Percentiles rank a stretch among this genome's conserved stretches.
Evolutionary conservation across 2,888 invertebrate genomes (phyloP).

Genomic region (Netelia virgata): DNA sequence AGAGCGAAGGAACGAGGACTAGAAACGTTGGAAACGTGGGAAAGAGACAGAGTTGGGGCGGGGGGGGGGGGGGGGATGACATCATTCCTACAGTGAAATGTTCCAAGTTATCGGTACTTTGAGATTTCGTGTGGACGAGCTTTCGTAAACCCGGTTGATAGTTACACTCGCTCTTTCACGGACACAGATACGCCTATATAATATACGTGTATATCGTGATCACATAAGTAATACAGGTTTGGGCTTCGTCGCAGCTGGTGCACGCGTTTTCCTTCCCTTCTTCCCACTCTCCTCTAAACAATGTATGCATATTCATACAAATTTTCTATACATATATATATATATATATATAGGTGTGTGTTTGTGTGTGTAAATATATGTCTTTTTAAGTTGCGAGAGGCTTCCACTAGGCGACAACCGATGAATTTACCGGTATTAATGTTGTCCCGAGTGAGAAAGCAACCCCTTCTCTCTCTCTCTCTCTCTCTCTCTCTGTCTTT

Average conservation of each 20-base stretch:
- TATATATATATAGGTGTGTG: background rate
- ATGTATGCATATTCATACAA: too few relatives aligned
- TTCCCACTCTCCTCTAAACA: background rate
- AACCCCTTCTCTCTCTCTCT: background rate
- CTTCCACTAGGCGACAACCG: slow-evolving; percentile 12
- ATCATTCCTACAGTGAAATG: slow-evolving; percentile 7
- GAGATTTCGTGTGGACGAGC: slow-evolving; percentile 11
- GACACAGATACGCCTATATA: background rate
- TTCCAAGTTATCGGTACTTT: slow-evolving; percentile 40
- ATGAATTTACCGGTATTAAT: slow-evolving; percentile 55
- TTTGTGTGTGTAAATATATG: too few relatives aligned
- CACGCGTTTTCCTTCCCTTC: slow-evolving; percentile 18
- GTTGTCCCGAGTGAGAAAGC: slow-evolving; percentile 24
- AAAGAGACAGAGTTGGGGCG: background rate
- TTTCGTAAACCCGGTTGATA: background rate
- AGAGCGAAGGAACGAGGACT: background rate
- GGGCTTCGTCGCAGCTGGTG: slow-evolving; percentile 42
- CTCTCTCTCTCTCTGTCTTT: background rate
- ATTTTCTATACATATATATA: background rate
- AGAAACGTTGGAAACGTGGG: background rate
- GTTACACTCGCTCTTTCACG: background rate
- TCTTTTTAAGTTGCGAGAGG: too few relatives aligned
- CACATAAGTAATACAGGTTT: slow-evolving; percentile 39
- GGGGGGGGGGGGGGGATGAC: background rate
- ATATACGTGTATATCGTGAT: background rate